phyloP scores from a whole-genome alignment of 2,113 vertebrate species.

The Heteronetta atricapilla region DNA sequence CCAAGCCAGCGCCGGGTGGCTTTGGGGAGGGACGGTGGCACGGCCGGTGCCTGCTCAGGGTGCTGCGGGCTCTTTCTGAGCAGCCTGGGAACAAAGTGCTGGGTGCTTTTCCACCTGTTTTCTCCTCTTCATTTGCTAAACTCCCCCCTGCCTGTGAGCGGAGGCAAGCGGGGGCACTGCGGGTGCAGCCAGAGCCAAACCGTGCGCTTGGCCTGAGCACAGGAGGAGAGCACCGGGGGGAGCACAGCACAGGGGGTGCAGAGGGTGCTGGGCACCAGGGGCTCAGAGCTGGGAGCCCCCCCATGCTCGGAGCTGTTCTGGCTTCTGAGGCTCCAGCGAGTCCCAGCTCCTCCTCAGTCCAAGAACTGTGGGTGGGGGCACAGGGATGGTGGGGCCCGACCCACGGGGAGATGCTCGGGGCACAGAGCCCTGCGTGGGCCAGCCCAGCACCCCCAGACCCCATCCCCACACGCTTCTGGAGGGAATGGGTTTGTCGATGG shows the following conservation, averaged over 20 bases:
- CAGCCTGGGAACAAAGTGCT: background rate
- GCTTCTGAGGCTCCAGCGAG: background rate
- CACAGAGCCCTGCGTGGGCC: rapidly evolving
- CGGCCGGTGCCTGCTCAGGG: rapidly evolving
- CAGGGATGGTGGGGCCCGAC: background rate
- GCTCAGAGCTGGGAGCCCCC: background rate
- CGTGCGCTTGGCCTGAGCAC: rapidly evolving
- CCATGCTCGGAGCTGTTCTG: background rate
- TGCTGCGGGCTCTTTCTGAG: background rate
- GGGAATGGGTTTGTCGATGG: background rate
- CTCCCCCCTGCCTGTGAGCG: rapidly evolving
- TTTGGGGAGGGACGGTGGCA: background rate
- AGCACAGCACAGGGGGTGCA: background rate
- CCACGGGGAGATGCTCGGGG: background rate
- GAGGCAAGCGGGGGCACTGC: background rate
- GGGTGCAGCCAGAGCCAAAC: background rate
- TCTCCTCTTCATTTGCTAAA: rapidly evolving
- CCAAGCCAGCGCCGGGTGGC: background rate
- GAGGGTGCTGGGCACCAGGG: background rate
- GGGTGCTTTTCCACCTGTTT: background rate
- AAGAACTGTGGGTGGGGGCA: no score
- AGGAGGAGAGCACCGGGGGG: background rate
- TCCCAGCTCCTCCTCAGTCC: background rate
- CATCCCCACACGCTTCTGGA: rapidly evolving
- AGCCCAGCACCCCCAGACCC: background rate